A percentile compares a stretch with the other conserved stretches of the same genome.
These are phyloP conservation scores for Cheirogaleus medius DNA, from an alignment of 2,113 vertebrate genomes.

Conservation along the genomic window DNA sequence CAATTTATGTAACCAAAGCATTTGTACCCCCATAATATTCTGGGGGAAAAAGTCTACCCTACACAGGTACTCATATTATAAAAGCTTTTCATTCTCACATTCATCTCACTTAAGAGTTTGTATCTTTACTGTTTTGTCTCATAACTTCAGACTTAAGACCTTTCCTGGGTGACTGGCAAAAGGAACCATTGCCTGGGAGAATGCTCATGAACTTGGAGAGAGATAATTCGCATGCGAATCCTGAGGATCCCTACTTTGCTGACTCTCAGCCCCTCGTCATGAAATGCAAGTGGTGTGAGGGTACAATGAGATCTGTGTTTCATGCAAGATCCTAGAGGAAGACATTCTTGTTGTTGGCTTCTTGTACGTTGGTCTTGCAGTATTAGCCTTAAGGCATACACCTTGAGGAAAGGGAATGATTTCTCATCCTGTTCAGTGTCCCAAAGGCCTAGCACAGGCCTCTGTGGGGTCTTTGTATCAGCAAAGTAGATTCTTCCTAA, in stretches of 20 bases:
- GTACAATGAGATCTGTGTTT: not conserved
- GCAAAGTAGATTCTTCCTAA: not conserved
- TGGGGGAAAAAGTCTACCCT: not conserved
- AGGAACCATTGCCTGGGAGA: not conserved
- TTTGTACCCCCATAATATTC: no score
- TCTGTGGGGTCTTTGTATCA: not conserved
- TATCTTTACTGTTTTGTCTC: not conserved
- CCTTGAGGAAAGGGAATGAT: not conserved
- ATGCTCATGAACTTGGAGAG: not conserved
- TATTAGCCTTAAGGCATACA: not conserved
- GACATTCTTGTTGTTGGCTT: not conserved
- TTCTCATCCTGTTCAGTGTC: not conserved
- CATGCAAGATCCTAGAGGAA: not conserved
- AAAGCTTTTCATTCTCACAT: not conserved
- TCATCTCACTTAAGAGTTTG: not conserved
- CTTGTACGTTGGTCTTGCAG: not conserved
- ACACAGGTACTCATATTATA: no score
- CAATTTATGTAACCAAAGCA: no score
- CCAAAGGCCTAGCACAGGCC: not conserved
- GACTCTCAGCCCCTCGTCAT: not conserved
- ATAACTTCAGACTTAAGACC: not conserved
- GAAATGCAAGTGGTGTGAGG: not conserved
- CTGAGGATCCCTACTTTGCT: not conserved
- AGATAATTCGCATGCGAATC: not conserved
- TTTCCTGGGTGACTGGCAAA: not conserved